Conservation (phyloP, 2,797 vertebrate genomes). For the Karalla daura region DNA sequence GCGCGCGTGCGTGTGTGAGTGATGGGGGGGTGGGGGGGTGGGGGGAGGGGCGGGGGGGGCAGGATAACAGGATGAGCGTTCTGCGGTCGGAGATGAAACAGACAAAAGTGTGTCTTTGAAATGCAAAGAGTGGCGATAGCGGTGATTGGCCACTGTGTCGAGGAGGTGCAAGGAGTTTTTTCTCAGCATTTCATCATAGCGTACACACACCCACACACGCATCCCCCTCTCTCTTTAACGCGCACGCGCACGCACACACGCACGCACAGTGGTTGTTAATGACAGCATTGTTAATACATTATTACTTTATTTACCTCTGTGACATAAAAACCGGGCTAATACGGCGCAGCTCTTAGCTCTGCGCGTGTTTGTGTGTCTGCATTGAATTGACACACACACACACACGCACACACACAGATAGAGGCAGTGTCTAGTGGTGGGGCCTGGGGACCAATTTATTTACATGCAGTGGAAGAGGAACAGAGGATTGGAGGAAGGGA, state of each 20-base stretch:
- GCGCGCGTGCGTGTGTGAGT: slow-evolving; percentile 38
- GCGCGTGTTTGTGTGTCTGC: slow-evolving; percentile 42
- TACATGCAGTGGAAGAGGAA: slow-evolving; percentile 77
- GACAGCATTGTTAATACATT: slow-evolving; percentile 68
- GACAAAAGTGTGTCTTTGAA: slow-evolving; percentile 82
- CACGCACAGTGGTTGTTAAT: slow-evolving; percentile 63
- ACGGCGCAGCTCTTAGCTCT: slow-evolving; percentile 48
- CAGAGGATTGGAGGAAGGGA: slow-evolving; percentile 53
- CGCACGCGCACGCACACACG: slow-evolving; percentile 12
- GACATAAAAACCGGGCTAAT: slow-evolving; percentile 65
- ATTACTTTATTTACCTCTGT: slow-evolving; percentile 76
- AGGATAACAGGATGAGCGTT: slow-evolving; percentile 64
- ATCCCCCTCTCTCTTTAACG: neutral
- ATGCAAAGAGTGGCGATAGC: slow-evolving; percentile 78
- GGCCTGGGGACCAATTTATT: slow-evolving; percentile 84
- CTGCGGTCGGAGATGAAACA: slow-evolving; percentile 76
- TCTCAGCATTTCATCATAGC: slow-evolving; percentile 75
- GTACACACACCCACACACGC: slow-evolving; percentile 31
- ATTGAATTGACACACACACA: slow-evolving; percentile 24
- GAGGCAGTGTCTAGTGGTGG: slow-evolving; percentile 44
- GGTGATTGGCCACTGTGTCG: slow-evolving; percentile 67
- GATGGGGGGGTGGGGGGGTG: no score
- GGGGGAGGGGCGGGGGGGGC: no score
- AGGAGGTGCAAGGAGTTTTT: slow-evolving; percentile 67
- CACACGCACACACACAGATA: slow-evolving; percentile 39